These are phyloP conservation scores for Salminus brasiliensis DNA, from an alignment of 2,113 vertebrate genomes.

Conservation along the genomic window DNA sequence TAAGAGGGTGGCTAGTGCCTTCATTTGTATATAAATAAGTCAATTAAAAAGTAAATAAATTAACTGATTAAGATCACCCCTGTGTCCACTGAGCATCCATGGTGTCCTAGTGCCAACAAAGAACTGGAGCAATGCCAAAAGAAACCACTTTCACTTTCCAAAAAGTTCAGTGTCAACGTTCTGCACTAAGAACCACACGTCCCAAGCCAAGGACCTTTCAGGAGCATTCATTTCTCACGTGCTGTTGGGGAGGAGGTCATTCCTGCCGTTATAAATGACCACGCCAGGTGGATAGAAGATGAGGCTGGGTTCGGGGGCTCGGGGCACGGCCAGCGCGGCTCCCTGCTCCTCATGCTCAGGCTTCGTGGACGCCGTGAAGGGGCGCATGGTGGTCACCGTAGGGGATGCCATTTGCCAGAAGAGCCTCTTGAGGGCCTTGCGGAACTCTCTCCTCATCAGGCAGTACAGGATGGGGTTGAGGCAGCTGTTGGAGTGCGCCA, in stretches of 20 bases:
- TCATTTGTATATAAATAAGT: too few relatives aligned
- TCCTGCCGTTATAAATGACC: constrained; percentile 80
- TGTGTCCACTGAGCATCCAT: too few relatives aligned
- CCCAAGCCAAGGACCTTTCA: too few relatives aligned
- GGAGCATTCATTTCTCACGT: constrained; percentile 67
- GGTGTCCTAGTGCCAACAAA: too few relatives aligned
- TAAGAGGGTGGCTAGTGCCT: too few relatives aligned
- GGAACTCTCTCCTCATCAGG: constrained; percentile 92
- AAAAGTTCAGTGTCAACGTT: too few relatives aligned
- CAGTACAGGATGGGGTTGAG: constrained; percentile 95
- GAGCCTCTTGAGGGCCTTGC: constrained; percentile 87
- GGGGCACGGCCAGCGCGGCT: constrained; percentile 64
- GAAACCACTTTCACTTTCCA: too few relatives aligned
- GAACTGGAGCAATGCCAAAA: too few relatives aligned
- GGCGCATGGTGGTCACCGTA: constrained; percentile 81
- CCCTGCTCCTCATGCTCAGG: constrained; percentile 82
- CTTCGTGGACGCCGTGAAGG: constrained; percentile 85
- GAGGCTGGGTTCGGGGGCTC: constrained; percentile 65
- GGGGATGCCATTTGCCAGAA: constrained; percentile 88
- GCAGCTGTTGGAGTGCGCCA: constrained; percentile 97
- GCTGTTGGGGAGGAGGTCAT: constrained; percentile 81
- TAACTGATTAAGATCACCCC: too few relatives aligned
- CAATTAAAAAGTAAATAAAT: too few relatives aligned
- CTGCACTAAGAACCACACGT: too few relatives aligned
- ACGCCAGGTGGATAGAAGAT: constrained; percentile 85